These are phyloP conservation scores for Andrena dorsata DNA, from an alignment of 2,888 invertebrate species.

Conservation along the genomic window DNA sequence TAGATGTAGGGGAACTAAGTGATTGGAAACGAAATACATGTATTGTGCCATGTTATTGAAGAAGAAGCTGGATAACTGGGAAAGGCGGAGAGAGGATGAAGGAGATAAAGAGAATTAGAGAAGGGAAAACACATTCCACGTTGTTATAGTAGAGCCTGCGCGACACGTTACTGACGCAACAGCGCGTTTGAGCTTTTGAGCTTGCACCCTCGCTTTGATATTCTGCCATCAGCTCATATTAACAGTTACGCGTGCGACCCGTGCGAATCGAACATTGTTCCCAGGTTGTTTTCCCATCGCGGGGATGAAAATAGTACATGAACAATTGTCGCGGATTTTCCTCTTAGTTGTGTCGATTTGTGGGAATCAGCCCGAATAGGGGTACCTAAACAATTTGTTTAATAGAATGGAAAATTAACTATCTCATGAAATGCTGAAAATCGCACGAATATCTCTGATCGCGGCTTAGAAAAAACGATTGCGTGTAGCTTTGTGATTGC, in stretches of 20 bases:
- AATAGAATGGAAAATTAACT: conserved; percentile 25
- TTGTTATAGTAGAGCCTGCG: conserved; percentile 20
- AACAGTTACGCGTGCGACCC: conserved; percentile 56
- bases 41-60: too few relatives aligned
- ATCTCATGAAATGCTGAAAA: background rate
- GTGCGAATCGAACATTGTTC: conserved; percentile 46
- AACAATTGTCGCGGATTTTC: conserved; percentile 53
- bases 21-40: background rate
- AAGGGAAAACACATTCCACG: conserved; percentile 26
- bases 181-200: conserved; percentile 61
- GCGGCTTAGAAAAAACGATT: background rate
- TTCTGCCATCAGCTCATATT: conserved; percentile 62
- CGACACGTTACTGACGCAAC: conserved; percentile 43
- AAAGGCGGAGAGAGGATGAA: background rate
- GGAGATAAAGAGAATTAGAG: background rate
- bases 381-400: conserved; percentile 34
- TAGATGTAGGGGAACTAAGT: conserved; percentile 10
- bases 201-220: conserved; percentile 55
- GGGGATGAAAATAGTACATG: conserved; percentile 23
- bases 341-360: conserved; percentile 53
- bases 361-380: conserved; percentile 23
- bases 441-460: background rate
- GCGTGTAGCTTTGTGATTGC: too few relatives aligned
- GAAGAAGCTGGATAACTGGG: background rate
- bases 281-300: conserved; percentile 47